Evolutionary conservation across 1,140 invertebrate species (phyloP).

Genomic region (Anagrus nilaparvatae): DNA sequence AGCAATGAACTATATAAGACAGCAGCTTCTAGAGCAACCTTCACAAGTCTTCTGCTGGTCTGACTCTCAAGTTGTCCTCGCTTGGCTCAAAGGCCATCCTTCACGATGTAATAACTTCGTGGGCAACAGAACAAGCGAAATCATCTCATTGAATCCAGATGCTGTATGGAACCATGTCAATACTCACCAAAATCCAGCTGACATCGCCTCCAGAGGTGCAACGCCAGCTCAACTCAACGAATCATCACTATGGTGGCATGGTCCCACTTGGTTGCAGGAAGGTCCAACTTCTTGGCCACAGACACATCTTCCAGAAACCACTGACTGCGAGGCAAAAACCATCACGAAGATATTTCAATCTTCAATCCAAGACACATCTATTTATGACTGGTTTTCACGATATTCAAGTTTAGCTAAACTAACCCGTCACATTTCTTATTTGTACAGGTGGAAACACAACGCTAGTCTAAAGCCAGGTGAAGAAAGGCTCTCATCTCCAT

Average conservation of each 20-base stretch:
- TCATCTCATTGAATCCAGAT: conserved; percentile 18
- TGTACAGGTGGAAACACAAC: neutral
- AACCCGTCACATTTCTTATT: neutral
- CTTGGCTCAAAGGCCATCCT: conserved; percentile 25
- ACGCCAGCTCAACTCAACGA: conserved; percentile 14
- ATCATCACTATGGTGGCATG: conserved; percentile 28
- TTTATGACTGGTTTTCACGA: neutral
- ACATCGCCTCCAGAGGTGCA: conserved; percentile 23
- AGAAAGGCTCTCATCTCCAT: neutral
- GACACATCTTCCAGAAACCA: neutral
- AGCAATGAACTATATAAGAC: neutral
- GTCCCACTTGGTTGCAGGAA: conserved; percentile 22
- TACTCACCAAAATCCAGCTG: conserved; percentile 26
- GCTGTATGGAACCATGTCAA: conserved; percentile 23
- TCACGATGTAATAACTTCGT: conserved; percentile 29
- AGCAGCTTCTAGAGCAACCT: neutral
- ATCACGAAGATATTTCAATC: neutral
- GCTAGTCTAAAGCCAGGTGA: neutral
- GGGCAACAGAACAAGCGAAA: conserved; percentile 27
- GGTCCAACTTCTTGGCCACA: conserved; percentile 2
- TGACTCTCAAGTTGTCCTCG: conserved; percentile 25
- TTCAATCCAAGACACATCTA: neutral
- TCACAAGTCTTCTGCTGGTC: conserved; percentile 10
- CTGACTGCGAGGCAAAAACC: neutral
- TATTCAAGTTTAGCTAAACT: conserved; percentile 1